Base-by-base conservation (phyloP, 2,888 invertebrate genomes). In the Dusona sp. region DNA sequence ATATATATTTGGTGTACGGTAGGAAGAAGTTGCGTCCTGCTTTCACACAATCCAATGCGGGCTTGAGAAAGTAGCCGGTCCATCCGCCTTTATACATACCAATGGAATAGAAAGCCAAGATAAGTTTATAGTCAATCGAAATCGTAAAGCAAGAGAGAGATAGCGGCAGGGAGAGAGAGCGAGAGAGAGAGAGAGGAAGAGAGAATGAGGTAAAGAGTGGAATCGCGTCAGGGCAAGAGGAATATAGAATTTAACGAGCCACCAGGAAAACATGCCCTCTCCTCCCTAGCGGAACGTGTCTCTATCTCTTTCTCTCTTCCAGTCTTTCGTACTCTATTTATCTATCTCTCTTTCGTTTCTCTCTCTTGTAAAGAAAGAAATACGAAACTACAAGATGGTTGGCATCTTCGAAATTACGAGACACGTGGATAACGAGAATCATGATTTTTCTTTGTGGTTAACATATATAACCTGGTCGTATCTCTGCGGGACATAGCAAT, bases 61-160 rank as follows among this genome's bases (percentile, higher is more conserved):
- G 90, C 91, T 91, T 91, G 93, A 91, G 93, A 93, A 93, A 93
- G 93, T 93, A 93, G 92, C 92, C 91, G 92, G 92, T 92, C 93
- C 93, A 93, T 94, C 93, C 93, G 92, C 92, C 92, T 93, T 93
- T 93, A 92, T 93, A 93, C 93, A 93, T 93, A 93, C 93, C 93
- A 92, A 94, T 93, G 91, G 93, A 94, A 94, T 94, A 94, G 94
- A 94, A 94, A 94, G 94, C 94, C 92, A 89, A 89, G 93, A 93
- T 94, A 93, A 94, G 90, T 93, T 94, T 93, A 93, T 92, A 92
- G 93, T 90, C 92, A 92, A 93, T 94, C 93, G 93, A 91, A 93
- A 93, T 93, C 92, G 92, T 84, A 83, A 86, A 86, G 75, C 79
- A 42, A 61, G 65, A 74, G 38, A 67, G 54, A 64, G 36, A 51